Percentiles rank a stretch among this genome's conserved stretches.
Evolutionary conservation across 2,113 vertebrate genomes (phyloP).

Genomic region (Talpa occidentalis): DNA sequence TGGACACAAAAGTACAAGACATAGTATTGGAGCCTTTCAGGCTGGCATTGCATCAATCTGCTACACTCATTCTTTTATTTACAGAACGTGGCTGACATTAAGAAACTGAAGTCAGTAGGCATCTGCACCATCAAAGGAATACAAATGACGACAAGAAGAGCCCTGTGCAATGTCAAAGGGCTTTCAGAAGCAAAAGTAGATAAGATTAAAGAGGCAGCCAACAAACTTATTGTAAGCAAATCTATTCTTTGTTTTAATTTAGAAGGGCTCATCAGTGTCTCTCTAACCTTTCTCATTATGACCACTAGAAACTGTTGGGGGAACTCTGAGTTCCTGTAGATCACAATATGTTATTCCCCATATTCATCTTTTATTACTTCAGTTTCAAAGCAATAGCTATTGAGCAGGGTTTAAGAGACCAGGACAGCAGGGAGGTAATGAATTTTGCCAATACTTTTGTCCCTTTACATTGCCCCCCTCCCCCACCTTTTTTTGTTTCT

Average conservation of each 20-base stretch:
- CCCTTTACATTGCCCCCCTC: not conserved
- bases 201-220: conserved; percentile 99
- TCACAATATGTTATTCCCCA: not conserved
- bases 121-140: conserved; percentile 98
- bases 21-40: conserved; percentile 57
- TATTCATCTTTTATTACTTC: conserved; percentile 29
- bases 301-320: not conserved
- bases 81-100: conserved; percentile 97
- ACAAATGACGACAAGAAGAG: conserved; percentile 97
- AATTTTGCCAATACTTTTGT: conserved; percentile 38
- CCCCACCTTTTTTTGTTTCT: not conserved
- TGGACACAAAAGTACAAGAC: conserved; percentile 39
- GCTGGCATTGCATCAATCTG: conserved; percentile 68
- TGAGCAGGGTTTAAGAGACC: conserved; percentile 15
- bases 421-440: not conserved
- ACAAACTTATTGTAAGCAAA: conserved; percentile 94
- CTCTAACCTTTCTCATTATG: conserved; percentile 3
- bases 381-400: not conserved
- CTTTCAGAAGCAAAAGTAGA: conserved; percentile 99
- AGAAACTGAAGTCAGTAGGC: conserved; percentile 96
- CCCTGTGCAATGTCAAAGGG: conserved; percentile 96
- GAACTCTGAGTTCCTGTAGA: not conserved
- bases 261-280: not conserved
- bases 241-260: conserved; percentile 36
- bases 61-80: conserved; percentile 70